A percentile compares a stretch with the other conserved stretches of the same genome.
Conservation (phyloP, 2,888 invertebrate genomes). For the Dryobotodes eremita region DNA sequence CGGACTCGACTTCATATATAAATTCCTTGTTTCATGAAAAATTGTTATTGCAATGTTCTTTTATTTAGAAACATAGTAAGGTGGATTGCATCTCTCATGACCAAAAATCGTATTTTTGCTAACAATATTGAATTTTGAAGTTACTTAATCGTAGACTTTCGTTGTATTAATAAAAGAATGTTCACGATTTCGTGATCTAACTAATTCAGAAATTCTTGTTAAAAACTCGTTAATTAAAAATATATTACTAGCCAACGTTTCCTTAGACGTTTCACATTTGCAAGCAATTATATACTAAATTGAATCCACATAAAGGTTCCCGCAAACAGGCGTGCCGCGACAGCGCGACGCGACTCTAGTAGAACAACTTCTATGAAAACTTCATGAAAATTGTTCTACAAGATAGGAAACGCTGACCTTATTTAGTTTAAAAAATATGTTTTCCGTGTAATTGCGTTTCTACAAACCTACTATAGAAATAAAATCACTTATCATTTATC, state of each 20-base stretch:
- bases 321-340: no score
- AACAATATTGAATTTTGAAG: not conserved
- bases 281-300: slow-evolving; percentile 34
- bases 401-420: no score
- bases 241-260: not conserved
- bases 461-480: no score
- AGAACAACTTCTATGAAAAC: no score
- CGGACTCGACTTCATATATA: not conserved
- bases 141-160: not conserved
- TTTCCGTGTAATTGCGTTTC: no score
- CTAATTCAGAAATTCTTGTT: not conserved
- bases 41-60: not conserved
- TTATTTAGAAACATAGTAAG: not conserved
- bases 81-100: not conserved
- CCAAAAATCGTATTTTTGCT: no score
- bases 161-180: no score
- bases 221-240: not conserved
- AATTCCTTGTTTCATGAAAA: slow-evolving; percentile 1
- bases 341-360: no score
- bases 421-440: no score
- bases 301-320: not conserved
- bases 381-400: no score
- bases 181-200: not conserved
- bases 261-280: not conserved
- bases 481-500: no score